Evolutionary conservation across 2,888 invertebrate species (phyloP).

Genomic region (Hypomecis punctinalis): DNA sequence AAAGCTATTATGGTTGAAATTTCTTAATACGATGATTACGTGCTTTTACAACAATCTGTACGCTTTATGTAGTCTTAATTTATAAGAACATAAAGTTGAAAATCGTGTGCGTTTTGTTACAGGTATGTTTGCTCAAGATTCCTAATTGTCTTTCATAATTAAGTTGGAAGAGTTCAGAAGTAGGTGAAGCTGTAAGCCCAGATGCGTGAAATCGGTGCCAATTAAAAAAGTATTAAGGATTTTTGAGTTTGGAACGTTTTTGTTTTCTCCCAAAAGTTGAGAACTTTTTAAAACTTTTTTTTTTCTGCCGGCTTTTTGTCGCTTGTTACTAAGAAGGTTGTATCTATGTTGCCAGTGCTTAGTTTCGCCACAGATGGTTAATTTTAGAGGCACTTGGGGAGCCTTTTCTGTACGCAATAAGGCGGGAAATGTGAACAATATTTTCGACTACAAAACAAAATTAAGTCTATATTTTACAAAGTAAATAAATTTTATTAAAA

Average conservation of each 20-base stretch:
- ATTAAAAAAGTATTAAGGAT: slow-evolving; percentile 64
- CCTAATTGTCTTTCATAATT: slow-evolving; percentile 68
- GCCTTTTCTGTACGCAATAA: slow-evolving; percentile 11
- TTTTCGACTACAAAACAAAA: not conserved
- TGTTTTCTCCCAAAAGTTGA: slow-evolving; percentile 29
- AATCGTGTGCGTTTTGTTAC: slow-evolving; percentile 27
- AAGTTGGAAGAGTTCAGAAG: slow-evolving; percentile 60
- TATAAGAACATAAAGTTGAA: slow-evolving; percentile 25
- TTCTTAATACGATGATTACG: slow-evolving; percentile 58
- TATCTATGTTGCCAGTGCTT: slow-evolving; percentile 16
- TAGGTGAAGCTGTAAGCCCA: slow-evolving; percentile 55
- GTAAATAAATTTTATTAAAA: too few species aligned
- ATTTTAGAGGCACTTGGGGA: slow-evolving; percentile 14
- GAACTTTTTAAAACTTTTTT: slow-evolving; percentile 10
- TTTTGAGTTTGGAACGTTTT: slow-evolving; percentile 55
- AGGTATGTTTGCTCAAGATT: slow-evolving; percentile 42
- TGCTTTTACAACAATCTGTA: slow-evolving; percentile 36
- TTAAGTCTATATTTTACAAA: slow-evolving; percentile 1
- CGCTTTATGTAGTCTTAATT: slow-evolving; percentile 38
- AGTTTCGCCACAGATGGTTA: slow-evolving; percentile 14
- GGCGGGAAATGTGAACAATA: slow-evolving; percentile 5
- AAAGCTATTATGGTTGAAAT: slow-evolving; percentile 52
- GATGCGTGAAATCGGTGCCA: slow-evolving; percentile 65
- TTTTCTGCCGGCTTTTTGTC: not conserved
- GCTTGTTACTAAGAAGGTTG: not conserved